Base-by-base conservation (phyloP, 2,888 invertebrate genomes). In the Agapetus fuscipes region DNA sequence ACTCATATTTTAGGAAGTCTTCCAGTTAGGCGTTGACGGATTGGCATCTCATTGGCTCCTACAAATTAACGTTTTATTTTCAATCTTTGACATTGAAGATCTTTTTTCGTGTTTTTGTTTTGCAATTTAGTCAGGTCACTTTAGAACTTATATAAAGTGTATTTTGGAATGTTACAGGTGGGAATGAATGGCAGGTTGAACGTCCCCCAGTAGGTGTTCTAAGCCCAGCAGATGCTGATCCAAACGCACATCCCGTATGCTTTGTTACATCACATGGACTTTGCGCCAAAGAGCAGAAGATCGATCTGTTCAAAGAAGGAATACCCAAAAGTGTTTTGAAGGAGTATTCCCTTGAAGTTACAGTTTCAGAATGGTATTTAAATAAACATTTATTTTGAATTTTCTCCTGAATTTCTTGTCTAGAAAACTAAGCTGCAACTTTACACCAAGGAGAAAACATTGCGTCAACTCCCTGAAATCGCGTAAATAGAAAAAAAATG, bases 201-300 rank as follows among this genome's bases (percentile, higher is more conserved):
- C 49, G 55, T 45, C 60, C 62, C 17, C 73, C 74, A 1, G 3
- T 25, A 2, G 72, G 71, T 10, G 55, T 59, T 28, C 62, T 66
- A 34, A 54, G 56, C 2, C 48, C 71, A 25, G 71, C 71, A 2
- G 56, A 61, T 28, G 57, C 61, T 9, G 59, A 65, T 11, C 66
- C 69, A 48, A 53, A 59, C 39, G 60, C 58, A 2, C 51, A 55
- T 32, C 56, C 56, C 6, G 54, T 54, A 38, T 75, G 74, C 52
- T 75, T 75, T 56, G 69, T 62, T 2, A 74, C 76, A 11, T 74
- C 76, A 2, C 76, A 58, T 51, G 27, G 48, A 3, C 43, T 43
- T 5, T 70, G 71, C 49, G 49, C 41, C 10, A 76, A 76, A 54
- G 27, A 51, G 12, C 76, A 77, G 56, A 49, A 52, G 6, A 56